Evolutionary conservation across 2,888 invertebrate genomes (phyloP).

Genomic region (Ophioninae sp.): DNA sequence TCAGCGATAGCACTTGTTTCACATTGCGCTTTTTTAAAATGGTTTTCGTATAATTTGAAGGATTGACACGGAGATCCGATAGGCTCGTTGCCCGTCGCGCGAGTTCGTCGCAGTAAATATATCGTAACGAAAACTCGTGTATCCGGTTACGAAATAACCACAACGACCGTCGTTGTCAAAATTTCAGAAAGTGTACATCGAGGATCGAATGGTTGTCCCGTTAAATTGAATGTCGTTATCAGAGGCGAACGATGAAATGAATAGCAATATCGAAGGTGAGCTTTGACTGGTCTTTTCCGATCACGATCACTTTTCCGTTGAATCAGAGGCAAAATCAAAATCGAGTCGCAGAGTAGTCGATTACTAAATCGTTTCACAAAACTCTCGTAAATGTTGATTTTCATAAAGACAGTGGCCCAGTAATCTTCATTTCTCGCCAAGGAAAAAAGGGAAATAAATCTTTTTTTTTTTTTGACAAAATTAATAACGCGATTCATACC

Average conservation of each 20-base stretch:
- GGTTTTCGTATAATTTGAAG: background rate
- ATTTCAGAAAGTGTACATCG: slow-evolving; percentile 44
- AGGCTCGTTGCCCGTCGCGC: slow-evolving; percentile 41
- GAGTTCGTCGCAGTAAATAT: slow-evolving; percentile 46
- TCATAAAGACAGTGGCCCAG: background rate
- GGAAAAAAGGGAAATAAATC: slow-evolving; percentile 1
- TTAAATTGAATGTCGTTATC: slow-evolving; percentile 43
- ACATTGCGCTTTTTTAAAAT: slow-evolving; percentile 19
- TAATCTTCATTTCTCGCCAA: background rate
- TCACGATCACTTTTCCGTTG: background rate
- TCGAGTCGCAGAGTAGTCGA: background rate
- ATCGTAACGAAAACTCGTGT: slow-evolving; percentile 30
- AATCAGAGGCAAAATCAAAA: background rate
- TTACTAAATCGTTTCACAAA: background rate
- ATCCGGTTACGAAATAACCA: slow-evolving; percentile 3
- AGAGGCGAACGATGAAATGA: slow-evolving; percentile 31
- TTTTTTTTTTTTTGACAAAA: background rate
- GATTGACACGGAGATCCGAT: slow-evolving; percentile 20
- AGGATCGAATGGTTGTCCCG: slow-evolving; percentile 2
- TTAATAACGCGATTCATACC: background rate
- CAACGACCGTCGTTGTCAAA: slow-evolving; percentile 25
- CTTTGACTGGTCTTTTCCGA: background rate
- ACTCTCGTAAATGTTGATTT: background rate
- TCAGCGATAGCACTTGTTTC: slow-evolving; percentile 55
- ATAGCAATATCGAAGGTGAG: slow-evolving; percentile 43